phyloP scores from a whole-genome alignment of 1,140 invertebrate genomes.

The Acromyrmex charruanus region DNA sequence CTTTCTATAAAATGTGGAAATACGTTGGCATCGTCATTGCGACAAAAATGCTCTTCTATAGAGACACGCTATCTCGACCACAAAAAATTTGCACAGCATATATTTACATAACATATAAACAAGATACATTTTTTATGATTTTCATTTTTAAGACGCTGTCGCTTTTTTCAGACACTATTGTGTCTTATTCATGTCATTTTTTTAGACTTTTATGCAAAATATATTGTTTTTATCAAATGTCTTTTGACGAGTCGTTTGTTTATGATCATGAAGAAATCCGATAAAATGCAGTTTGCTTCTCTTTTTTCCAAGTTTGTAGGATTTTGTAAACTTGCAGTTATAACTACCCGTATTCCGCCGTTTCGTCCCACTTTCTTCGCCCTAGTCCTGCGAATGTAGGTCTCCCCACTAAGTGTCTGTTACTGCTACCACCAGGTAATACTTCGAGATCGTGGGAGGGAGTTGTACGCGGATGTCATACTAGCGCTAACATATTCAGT shows the following conservation, averaged over 20 bases:
- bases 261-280: neutral
- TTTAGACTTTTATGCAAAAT: constrained; percentile 13
- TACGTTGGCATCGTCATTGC: neutral
- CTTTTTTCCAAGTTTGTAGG: neutral
- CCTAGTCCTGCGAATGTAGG: constrained; percentile 79
- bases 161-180: constrained; percentile 10
- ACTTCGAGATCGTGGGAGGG: neutral
- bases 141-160: neutral
- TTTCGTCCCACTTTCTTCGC: constrained; percentile 78
- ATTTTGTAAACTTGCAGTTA: neutral
- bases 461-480: neutral
- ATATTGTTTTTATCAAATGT: constrained; percentile 22
- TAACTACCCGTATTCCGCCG: constrained; percentile 2
- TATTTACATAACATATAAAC: neutral
- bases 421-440: constrained; percentile 18
- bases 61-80: neutral
- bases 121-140: neutral
- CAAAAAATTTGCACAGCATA: neutral
- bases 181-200: neutral
- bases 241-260: too few relatives aligned
- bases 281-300: neutral
- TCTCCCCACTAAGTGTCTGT: constrained; percentile 62
- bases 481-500: constrained; percentile 8
- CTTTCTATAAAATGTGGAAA: neutral
- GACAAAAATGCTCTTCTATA: neutral